A percentile compares a stretch with the other conserved stretches of the same genome.
These are phyloP conservation scores for Emydocephalus ijimae DNA, from an alignment of 2,113 vertebrate genomes.

Conservation along the genomic window DNA sequence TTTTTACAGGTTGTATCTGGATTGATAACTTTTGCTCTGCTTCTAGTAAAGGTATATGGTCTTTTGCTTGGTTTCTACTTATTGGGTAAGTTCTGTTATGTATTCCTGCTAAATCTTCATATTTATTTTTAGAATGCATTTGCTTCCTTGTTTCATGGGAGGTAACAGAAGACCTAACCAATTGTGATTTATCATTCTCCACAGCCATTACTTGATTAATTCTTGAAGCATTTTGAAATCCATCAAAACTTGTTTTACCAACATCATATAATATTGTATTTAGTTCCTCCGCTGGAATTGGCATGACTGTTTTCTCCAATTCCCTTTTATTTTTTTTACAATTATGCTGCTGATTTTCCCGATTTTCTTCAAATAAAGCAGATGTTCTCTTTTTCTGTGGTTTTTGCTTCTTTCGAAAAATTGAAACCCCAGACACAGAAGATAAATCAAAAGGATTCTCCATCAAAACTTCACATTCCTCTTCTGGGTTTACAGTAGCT, in stretches of 20 bases:
- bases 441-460: slow-evolving; percentile 53
- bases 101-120: background rate
- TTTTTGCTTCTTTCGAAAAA: slow-evolving; percentile 45
- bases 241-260: background rate
- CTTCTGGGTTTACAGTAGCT: slow-evolving; percentile 35
- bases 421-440: slow-evolving; percentile 56
- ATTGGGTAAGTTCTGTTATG: no score
- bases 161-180: background rate
- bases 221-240: slow-evolving; percentile 11
- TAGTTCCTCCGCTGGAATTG: slow-evolving; percentile 2
- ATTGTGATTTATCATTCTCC: background rate
- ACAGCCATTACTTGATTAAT: background rate
- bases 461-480: slow-evolving; percentile 72
- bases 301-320: slow-evolving; percentile 20
- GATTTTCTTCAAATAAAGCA: slow-evolving; percentile 31
- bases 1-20: background rate
- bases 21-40: background rate
- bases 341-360: slow-evolving; percentile 18
- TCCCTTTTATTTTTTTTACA: background rate
- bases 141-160: slow-evolving; percentile 13
- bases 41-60: background rate
- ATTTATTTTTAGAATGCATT: background rate
- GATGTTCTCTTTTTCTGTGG: slow-evolving; percentile 6
- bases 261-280: slow-evolving; percentile 12
- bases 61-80: background rate